A percentile compares a stretch with the other conserved stretches of the same genome.
phyloP scores from a whole-genome alignment of 2,888 invertebrate species.

The Clostera curtula region DNA sequence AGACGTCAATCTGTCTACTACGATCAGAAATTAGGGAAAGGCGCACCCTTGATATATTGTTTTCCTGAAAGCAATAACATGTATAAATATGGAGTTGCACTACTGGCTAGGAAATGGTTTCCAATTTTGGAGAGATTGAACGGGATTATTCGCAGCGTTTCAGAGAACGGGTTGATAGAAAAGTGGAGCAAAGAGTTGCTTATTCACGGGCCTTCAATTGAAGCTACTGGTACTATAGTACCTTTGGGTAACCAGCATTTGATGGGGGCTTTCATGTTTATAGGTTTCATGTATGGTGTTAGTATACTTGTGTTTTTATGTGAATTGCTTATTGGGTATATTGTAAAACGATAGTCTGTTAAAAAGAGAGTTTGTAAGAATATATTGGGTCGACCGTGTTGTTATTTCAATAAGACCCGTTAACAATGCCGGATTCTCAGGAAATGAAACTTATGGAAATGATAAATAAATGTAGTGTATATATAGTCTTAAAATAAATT shows the following conservation, averaged over 20 bases:
- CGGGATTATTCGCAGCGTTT: conserved; percentile 60
- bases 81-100: conserved; percentile 67
- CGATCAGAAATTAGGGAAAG: conserved; percentile 60
- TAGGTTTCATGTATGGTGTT: conserved; percentile 52
- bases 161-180: conserved; percentile 64
- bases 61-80: conserved; percentile 61
- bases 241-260: conserved; percentile 58
- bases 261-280: conserved; percentile 64
- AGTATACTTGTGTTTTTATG: conserved; percentile 50
- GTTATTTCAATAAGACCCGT: conserved; percentile 4
- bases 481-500: not conserved
- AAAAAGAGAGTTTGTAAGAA: not conserved
- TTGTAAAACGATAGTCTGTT: conserved; percentile 8
- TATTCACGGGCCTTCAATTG: conserved; percentile 35
- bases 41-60: conserved; percentile 56
- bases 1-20: conserved; percentile 61
- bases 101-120: conserved; percentile 62
- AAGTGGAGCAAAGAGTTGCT: conserved; percentile 67
- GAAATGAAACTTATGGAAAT: not conserved
- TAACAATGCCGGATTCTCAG: no score
- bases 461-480: not conserved
- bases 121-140: conserved; percentile 61
- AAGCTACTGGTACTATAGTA: conserved; percentile 41
- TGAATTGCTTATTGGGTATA: conserved; percentile 32
- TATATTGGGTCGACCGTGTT: no score